Conservation (phyloP, 2,888 invertebrate species). For the Dolomedes plantarius region DNA sequence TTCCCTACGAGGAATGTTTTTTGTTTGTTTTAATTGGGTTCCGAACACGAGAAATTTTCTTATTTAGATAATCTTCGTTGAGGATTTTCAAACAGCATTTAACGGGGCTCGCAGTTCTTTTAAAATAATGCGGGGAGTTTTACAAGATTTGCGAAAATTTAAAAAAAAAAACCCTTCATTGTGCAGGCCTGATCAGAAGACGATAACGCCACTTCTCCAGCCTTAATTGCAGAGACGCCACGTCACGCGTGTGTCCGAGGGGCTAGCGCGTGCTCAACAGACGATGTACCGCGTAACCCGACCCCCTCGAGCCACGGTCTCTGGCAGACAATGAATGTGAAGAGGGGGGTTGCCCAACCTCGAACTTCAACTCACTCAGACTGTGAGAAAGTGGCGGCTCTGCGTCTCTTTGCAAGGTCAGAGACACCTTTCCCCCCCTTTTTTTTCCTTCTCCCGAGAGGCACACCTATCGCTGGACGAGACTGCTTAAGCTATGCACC, state of each 20-base stretch:
- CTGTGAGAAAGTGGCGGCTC: conserved; percentile 67
- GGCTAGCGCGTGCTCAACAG: not conserved
- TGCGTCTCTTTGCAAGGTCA: conserved; percentile 40
- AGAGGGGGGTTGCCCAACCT: conserved; percentile 55
- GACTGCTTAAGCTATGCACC: conserved; percentile 52
- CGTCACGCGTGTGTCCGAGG: not conserved
- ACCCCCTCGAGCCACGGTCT: conserved; percentile 10
- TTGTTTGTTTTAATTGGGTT: too few relatives aligned
- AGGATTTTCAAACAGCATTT: too few relatives aligned
- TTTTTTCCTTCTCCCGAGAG: not conserved
- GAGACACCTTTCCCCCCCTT: conserved; percentile 40
- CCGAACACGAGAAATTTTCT: too few relatives aligned
- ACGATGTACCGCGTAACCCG: conserved; percentile 31
- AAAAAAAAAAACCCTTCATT: too few relatives aligned
- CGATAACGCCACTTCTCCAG: too few relatives aligned
- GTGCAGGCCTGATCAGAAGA: too few relatives aligned
- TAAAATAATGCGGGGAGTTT: too few relatives aligned
- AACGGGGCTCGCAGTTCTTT: too few relatives aligned
- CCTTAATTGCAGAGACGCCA: too few relatives aligned
- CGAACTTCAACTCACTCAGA: conserved; percentile 26
- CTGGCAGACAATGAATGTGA: conserved; percentile 13
- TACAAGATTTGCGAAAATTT: too few relatives aligned
- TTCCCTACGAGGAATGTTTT: too few relatives aligned
- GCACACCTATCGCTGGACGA: conserved; percentile 55
- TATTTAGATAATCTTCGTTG: too few relatives aligned